Evolutionary conservation across 2,888 invertebrate genomes (phyloP), one percentile per base, ranked within the genome.

Genomic region (Melinaea menophilus): DNA sequence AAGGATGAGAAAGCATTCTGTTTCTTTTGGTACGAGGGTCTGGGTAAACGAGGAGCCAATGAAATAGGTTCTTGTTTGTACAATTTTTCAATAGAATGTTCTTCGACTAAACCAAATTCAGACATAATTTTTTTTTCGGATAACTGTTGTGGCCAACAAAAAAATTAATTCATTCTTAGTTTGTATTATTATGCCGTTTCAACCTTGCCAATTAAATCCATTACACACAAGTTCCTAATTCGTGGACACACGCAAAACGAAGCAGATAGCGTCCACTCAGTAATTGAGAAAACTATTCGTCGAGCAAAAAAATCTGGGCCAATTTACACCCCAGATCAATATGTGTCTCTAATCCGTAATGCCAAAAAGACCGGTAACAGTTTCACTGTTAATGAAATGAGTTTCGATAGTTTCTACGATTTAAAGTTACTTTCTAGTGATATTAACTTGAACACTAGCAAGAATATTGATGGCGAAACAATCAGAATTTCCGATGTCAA

Each of bases 301-400:
- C 66, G 65, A 63, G 72, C 72, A 5, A 72, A 73, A 65, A 72
- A 70, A 41, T 59, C 72, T 54, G 71, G 71, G 4, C 56, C 66
- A 41, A 70, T 73, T 34, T 73, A 73, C 58, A 58, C 67, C 9
- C 71, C 74, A 13, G 66, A 66, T 37, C 73, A 73, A 59, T 70
- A 71, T n/a, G 60, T 69, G 34, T 54, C 59, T 55, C 31, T 71
- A 54, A 72, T 69, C 31, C 58, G 64, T 41, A 58, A 59, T 56
- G 65, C 65, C 5, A 71, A 72, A 51, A 70, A 69, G 57, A 64
- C 62, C 33, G 69, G 70, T 7, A 65, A 70, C n/a, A 56, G 56
- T 5, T 72, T 69, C 46, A 55, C 46, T n/a, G 66, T 68, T 11
- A 56, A 61, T 41, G 69, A 71, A 62, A 60, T 71, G 59, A 68